Base-by-base conservation (phyloP, 2,888 invertebrate genomes). In the Standfussiana lucernea region DNA sequence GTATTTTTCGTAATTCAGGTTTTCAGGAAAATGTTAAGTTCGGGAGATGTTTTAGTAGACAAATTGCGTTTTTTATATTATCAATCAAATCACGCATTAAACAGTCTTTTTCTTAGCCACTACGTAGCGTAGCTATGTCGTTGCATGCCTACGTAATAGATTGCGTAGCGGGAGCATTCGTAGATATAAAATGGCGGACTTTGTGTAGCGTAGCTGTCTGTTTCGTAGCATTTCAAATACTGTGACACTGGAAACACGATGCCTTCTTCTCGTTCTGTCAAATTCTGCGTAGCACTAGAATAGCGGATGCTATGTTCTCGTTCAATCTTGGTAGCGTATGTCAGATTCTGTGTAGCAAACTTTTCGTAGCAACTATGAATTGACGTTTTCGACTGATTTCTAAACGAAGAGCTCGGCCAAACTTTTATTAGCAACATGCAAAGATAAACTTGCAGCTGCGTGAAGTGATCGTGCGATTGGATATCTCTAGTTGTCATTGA, bases 401-500 rank as follows among this genome's bases (percentile, higher is more conserved):
- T 35, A 35, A 56, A 28, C 15, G 56, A 15, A 56, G 7, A 28
- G 0, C 4, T n/a, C 3, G 13, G 2, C 0, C 24, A 61, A 75
- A 18, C 28, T 77, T 28, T 45, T 35, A 24, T 13, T 40, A 70
- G 79, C 42, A 45, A 53, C 42, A 40, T 35, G 40, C 18, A 42
- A 32, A 40, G 18, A 59, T 35, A 35, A 15, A 40, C 47, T 61
- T 64, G 53, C 73, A 47, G 73, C 37, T 62, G 37, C 32, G 5
- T 47, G 2, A 40, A 61, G n/a, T n/a, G 24, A 59, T 78, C 64
- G 3, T 28, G 6, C 13, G 75, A 67, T 79, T 61, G 0, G 37
- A 42, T 75, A 79, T 42, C 47, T 24, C 5, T 11, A 32, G 6
- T 35, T 79, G 53, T 45, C 53, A 53, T 66, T 47, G 53, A 40